A percentile compares a stretch with the other conserved stretches of the same genome.
These are phyloP conservation scores for Calvadosia cruxmelitensis DNA, from an alignment of 30 jellyfish, hydroid and myxozoan species.

Conservation along the genomic window DNA sequence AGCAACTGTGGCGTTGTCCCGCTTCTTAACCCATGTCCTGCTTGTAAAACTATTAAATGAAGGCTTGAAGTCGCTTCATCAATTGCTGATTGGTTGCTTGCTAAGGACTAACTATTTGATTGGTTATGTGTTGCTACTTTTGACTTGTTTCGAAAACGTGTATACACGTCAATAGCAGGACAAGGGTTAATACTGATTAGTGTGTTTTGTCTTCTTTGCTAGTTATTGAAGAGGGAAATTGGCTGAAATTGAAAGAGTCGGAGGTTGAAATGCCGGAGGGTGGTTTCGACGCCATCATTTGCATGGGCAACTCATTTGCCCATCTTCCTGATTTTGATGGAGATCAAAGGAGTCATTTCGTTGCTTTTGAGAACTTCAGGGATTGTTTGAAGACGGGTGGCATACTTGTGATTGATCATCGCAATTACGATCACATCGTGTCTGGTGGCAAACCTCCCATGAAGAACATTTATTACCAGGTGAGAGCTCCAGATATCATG, in stretches of 20 bases:
- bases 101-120: too few relatives aligned
- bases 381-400: constrained; percentile 80
- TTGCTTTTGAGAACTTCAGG: constrained; percentile 70
- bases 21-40: too few relatives aligned
- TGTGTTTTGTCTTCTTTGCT: neutral
- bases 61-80: too few relatives aligned
- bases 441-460: constrained; percentile 94
- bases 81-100: too few relatives aligned
- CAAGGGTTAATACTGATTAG: too few relatives aligned
- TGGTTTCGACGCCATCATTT: constrained; percentile 88
- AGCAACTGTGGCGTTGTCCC: too few relatives aligned
- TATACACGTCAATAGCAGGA: too few relatives aligned
- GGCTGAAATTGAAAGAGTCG: constrained; percentile 68
- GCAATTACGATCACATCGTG: constrained; percentile 84
- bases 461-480: constrained; percentile 90
- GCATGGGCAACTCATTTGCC: constrained; percentile 96
- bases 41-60: too few relatives aligned
- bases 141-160: too few relatives aligned
- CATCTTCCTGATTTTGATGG: constrained; percentile 98
- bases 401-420: constrained; percentile 77
- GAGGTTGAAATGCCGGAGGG: constrained; percentile 50
- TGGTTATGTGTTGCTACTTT: too few relatives aligned
- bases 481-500: too few relatives aligned
- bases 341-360: constrained; percentile 46
- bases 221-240: constrained; percentile 96